These are phyloP conservation scores for Myiagra hebetior DNA, from an alignment of 2,113 vertebrate species.

Conservation along the genomic window DNA sequence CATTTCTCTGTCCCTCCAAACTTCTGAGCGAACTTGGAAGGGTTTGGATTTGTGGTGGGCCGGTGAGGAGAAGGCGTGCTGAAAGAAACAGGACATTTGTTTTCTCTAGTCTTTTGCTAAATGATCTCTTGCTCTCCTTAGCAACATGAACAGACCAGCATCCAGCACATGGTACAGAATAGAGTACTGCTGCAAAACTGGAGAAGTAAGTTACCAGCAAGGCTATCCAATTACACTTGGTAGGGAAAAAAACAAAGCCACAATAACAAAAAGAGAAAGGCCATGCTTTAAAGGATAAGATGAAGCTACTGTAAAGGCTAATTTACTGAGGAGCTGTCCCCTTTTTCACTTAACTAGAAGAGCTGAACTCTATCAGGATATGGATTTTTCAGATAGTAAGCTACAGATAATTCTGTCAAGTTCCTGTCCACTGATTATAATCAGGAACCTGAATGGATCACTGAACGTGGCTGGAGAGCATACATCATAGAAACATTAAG, in stretches of 20 bases:
- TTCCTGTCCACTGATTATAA: not conserved
- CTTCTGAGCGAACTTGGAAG: slow-evolving; percentile 94
- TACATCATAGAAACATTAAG: fast-evolving
- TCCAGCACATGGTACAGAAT: not conserved
- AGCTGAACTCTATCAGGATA: not conserved
- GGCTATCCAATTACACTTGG: not conserved
- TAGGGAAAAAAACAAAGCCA: not conserved
- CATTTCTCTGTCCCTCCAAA: slow-evolving; percentile 91
- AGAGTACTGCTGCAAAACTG: not conserved
- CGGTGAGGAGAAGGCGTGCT: slow-evolving; percentile 76
- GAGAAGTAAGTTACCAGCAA: not conserved
- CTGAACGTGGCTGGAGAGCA: not conserved
- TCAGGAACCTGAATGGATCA: not conserved
- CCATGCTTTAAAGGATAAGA: not conserved
- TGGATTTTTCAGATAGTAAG: not conserved
- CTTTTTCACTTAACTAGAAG: not conserved
- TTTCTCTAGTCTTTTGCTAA: not conserved
- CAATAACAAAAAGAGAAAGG: not conserved
- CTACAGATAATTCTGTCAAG: not conserved
- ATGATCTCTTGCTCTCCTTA: not conserved
- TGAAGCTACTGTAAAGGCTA: not conserved
- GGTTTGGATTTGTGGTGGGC: slow-evolving; percentile 88
- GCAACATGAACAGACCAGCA: not conserved
- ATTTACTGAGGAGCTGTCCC: not conserved
- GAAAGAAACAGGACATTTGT: not conserved